These are phyloP conservation scores for Calameuta idolon DNA, from an alignment of 2,888 invertebrate genomes.

Conservation along the genomic window DNA sequence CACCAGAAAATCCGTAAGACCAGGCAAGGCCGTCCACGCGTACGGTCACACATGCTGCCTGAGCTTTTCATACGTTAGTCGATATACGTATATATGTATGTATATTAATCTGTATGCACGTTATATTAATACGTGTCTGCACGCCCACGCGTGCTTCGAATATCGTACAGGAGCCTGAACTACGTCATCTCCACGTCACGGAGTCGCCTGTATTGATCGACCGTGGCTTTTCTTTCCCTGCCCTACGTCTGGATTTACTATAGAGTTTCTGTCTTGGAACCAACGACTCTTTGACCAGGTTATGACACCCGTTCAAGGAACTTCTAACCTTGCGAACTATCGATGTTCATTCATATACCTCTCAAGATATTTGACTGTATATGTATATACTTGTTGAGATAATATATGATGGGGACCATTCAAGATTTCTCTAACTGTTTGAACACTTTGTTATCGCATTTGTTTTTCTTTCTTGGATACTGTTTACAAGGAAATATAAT, in stretches of 20 bases:
- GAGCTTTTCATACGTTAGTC: slow-evolving; percentile 24
- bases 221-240: slow-evolving; percentile 28
- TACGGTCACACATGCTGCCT: slow-evolving; percentile 41
- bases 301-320: not conserved
- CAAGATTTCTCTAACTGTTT: not conserved
- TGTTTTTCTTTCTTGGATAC: too few relatives aligned
- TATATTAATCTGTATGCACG: slow-evolving; percentile 2
- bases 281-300: not conserved
- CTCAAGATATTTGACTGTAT: not conserved
- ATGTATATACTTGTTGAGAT: not conserved
- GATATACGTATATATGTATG: not conserved
- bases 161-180: slow-evolving; percentile 24
- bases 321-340: not conserved
- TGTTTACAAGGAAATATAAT: not conserved
- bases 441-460: too few relatives aligned
- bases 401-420: not conserved
- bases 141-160: slow-evolving; percentile 13
- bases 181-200: slow-evolving; percentile 37
- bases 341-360: not conserved
- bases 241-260: slow-evolving; percentile 23
- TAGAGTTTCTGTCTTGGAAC: slow-evolving; percentile 11
- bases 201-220: slow-evolving; percentile 36
- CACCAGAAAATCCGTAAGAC: not conserved
- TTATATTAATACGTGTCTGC: slow-evolving; percentile 2
- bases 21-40: not conserved